Evolutionary conservation across 1,140 invertebrate genomes (phyloP).

Genomic region (Microvelia longipes): DNA sequence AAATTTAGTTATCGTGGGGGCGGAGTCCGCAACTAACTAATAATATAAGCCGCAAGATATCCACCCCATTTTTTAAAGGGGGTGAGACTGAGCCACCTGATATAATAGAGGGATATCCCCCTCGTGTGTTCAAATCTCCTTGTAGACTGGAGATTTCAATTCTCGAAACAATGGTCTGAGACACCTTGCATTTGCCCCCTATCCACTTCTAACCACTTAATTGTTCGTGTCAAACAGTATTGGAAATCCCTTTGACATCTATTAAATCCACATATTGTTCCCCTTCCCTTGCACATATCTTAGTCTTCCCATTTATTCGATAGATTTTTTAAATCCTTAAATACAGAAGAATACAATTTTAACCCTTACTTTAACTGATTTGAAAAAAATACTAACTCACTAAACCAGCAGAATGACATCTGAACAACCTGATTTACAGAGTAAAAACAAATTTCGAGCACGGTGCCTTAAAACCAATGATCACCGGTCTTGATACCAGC

Average conservation of each 20-base stretch:
- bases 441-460: too few relatives aligned
- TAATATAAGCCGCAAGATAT: neutral
- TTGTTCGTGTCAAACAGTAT: neutral
- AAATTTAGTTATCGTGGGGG: neutral
- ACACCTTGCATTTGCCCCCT: neutral
- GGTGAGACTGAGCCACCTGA: constrained; percentile 9
- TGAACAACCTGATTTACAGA: too few relatives aligned
- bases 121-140: neutral
- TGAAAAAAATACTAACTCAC: too few relatives aligned
- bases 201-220: neutral
- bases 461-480: too few relatives aligned
- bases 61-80: constrained; percentile 5
- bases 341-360: too few relatives aligned
- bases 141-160: neutral
- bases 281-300: too few relatives aligned
- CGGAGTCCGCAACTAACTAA: neutral
- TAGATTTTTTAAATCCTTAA: too few relatives aligned
- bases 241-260: neutral
- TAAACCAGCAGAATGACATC: too few relatives aligned
- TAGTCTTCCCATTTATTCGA: too few relatives aligned
- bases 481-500: too few relatives aligned
- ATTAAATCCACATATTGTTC: neutral
- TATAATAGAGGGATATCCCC: neutral
- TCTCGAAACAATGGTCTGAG: too few relatives aligned
- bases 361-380: too few relatives aligned